A percentile compares a stretch with the other conserved stretches of the same genome.
phyloP scores from a whole-genome alignment of 2,797 vertebrate genomes.

The Etheostoma perlongum region DNA sequence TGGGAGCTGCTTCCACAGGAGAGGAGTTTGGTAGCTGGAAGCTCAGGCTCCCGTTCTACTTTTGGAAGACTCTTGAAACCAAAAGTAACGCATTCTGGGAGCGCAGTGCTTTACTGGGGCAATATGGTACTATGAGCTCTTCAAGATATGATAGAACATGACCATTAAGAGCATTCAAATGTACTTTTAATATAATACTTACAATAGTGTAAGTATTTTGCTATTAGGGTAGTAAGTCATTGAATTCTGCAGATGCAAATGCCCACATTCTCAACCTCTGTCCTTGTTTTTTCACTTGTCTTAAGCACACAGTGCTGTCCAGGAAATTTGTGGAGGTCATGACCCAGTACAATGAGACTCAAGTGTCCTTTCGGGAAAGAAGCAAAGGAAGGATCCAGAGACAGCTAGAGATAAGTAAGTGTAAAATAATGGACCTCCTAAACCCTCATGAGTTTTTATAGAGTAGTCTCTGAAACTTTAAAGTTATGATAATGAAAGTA shows the following conservation, averaged over 20 bases:
- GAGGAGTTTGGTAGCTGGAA: no score
- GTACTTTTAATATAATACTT: background rate
- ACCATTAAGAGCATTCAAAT: background rate
- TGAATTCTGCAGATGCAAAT: background rate
- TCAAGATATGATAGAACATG: no score
- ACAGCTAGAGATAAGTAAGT: conserved; percentile 97
- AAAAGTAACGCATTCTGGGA: no score
- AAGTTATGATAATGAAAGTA: background rate
- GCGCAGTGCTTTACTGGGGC: no score
- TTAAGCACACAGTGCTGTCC: conserved; percentile 91
- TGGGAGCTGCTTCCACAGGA: no score
- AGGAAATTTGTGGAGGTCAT: conserved; percentile 97
- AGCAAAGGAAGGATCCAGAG: conserved; percentile 96
- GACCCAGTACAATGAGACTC: conserved; percentile 94
- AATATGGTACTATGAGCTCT: no score
- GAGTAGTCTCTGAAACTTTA: background rate
- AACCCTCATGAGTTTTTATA: background rate
- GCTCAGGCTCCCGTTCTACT: no score
- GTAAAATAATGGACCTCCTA: conserved; percentile 15
- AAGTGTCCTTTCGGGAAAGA: conserved; percentile 93
- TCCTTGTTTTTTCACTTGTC: conserved; percentile 35
- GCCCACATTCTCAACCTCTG: background rate
- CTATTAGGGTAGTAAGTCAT: background rate
- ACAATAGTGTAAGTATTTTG: background rate
- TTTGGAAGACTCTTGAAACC: no score